Percentiles rank a stretch among this genome's conserved stretches.
These are phyloP conservation scores for Zaprionus capensis DNA, from an alignment of 1,140 invertebrate genomes.

Conservation along the genomic window DNA sequence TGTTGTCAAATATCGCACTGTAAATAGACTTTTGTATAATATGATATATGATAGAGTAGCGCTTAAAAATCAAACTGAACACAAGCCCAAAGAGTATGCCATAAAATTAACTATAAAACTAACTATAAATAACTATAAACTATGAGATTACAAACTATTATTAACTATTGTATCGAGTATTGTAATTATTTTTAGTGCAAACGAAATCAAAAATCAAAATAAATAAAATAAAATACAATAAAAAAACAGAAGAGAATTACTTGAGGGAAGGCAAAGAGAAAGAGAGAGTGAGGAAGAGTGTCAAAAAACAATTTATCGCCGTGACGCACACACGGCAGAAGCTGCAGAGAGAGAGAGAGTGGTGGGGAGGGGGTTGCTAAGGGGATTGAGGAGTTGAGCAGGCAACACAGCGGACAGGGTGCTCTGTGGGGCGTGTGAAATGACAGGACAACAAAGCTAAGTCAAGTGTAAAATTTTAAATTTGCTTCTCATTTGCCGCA, in stretches of 20 bases:
- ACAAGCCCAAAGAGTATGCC: constrained; percentile 50
- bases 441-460: constrained; percentile 78
- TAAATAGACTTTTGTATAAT: constrained; percentile 65
- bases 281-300: background rate
- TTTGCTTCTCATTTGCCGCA: constrained; percentile 81
- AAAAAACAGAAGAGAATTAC: constrained; percentile 2
- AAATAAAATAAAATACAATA: constrained; percentile 73
- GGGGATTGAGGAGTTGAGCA: background rate
- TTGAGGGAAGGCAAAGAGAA: background rate
- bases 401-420: background rate
- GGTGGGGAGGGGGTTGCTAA: background rate
- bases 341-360: background rate
- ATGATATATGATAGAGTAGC: constrained; percentile 42
- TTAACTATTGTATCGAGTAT: constrained; percentile 29
- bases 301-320: constrained; percentile 63
- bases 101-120: constrained; percentile 53
- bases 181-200: constrained; percentile 63
- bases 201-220: constrained; percentile 54
- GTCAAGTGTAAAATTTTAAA: constrained; percentile 85
- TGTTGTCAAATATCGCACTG: constrained; percentile 48
- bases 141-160: constrained; percentile 17
- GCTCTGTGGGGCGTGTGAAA: constrained; percentile 62
- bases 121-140: constrained; percentile 28
- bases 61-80: constrained; percentile 47
- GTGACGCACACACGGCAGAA: constrained; percentile 37